Base-by-base conservation (phyloP, 2,797 vertebrate species). In the Megalops cyprinoides region DNA sequence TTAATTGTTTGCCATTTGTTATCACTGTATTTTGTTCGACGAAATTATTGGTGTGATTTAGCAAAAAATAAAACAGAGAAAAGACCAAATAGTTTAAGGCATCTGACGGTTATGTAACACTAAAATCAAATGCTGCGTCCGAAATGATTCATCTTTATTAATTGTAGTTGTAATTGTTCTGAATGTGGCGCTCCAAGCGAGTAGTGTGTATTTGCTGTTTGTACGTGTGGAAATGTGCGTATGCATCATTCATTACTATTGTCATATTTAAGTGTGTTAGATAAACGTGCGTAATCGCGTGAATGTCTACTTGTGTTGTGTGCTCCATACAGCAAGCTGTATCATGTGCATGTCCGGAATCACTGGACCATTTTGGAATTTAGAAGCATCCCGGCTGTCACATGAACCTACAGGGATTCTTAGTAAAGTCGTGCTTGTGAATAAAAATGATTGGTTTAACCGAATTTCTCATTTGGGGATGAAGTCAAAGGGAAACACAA, bases 71-170 rank as follows among this genome's bases (percentile, higher is more conserved):
- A 31, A 5, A 10, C 4, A 25, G 3, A 62, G 25, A 3, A 31
- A 62, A 31, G 31, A 9, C 2, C 25, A 31, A 62, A 34, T n/a
- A n/a, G n/a, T n/a, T n/a, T n/a, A n/a, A n/a, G n/a, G n/a, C n/a
- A n/a, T n/a, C n/a, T n/a, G n/a, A n/a, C 58, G 58, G 15, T 69
- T 69, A 69, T 69, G 34, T 69, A 69, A 69, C 65, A 20, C 37
- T 67, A 20, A 67, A 67, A 18, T 67, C 62, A 37, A 62, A 42
- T 69, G 18, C 34, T 67, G 14, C 67, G 28, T 37, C 7, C 14
- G 31, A 39, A 42, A 39, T 8, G 20, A 23, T 69, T 69, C 65
- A 39, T 39, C 31, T 37, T 20, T 39, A 69, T 42, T 69, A 69
- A 42, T 39, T 20, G 65, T 34, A 12, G 6, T 18, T 69, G 65